A percentile compares a stretch with the other conserved stretches of the same genome.
phyloP scores from a whole-genome alignment of 2,888 invertebrate species.

The Ormia ochracea region DNA sequence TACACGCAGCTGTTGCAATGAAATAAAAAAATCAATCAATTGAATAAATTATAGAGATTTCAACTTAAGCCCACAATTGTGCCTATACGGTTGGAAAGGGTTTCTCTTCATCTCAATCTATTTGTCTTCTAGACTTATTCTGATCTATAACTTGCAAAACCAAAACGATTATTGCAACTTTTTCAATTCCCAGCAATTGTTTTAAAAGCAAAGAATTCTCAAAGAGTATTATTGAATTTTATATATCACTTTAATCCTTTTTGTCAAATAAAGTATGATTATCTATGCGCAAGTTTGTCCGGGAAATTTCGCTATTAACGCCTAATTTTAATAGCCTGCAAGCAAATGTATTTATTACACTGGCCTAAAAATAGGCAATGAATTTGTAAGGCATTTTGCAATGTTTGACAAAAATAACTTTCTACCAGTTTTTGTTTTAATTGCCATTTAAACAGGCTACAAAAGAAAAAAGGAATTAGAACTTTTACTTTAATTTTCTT shows the following conservation, averaged over 20 bases:
- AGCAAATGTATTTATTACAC: slow-evolving; percentile 19
- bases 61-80: too few relatives aligned
- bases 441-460: slow-evolving; percentile 58
- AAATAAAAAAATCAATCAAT: too few relatives aligned
- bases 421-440: slow-evolving; percentile 45
- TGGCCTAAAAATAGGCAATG: slow-evolving; percentile 48
- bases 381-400: slow-evolving; percentile 33
- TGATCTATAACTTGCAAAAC: slow-evolving; percentile 34
- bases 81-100: too few relatives aligned
- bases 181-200: too few relatives aligned
- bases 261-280: not conserved
- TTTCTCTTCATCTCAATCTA: not conserved
- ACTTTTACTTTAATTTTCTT: not conserved
- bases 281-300: not conserved
- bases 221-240: slow-evolving; percentile 32
- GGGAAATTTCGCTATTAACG: slow-evolving; percentile 56
- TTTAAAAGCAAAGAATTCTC: slow-evolving; percentile 15
- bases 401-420: slow-evolving; percentile 31
- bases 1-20: too few relatives aligned
- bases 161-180: slow-evolving; percentile 46
- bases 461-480: slow-evolving; percentile 59
- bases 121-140: not conserved
- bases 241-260: slow-evolving; percentile 6
- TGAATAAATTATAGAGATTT: too few relatives aligned
- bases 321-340: slow-evolving; percentile 54